phyloP scores from a whole-genome alignment of 2,888 invertebrate species.

The Horisme vitalbata region DNA sequence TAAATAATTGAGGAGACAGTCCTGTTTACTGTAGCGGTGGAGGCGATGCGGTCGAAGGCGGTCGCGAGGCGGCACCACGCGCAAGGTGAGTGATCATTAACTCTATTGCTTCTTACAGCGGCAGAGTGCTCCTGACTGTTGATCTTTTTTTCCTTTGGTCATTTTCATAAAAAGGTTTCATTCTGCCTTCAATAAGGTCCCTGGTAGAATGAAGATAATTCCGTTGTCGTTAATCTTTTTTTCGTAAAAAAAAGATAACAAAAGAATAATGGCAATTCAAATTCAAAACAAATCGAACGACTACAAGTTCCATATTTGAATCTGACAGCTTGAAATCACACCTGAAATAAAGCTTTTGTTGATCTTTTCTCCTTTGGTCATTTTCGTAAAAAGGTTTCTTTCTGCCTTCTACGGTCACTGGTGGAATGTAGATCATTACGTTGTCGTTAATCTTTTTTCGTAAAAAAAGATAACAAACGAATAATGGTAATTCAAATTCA shows the following conservation, averaged over 20 bases:
- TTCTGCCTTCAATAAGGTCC: no score
- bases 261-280: not conserved
- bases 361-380: not conserved
- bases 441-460: no score
- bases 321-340: constrained; percentile 10
- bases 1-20: constrained; percentile 61
- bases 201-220: no score
- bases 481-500: not conserved
- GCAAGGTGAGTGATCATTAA: constrained; percentile 81
- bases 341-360: constrained; percentile 14
- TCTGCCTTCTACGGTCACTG: no score
- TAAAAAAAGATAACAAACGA: no score
- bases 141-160: not conserved
- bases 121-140: not conserved
- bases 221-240: no score
- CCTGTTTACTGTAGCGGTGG: constrained; percentile 56
- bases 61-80: constrained; percentile 87
- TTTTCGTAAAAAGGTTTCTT: no score
- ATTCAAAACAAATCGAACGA: not conserved
- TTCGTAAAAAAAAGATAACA: no score
- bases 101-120: constrained; percentile 8
- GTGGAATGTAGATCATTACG: no score
- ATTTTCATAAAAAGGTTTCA: no score
- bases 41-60: constrained; percentile 87
- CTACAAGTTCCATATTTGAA: constrained; percentile 12